Evolutionary conservation across 2,113 vertebrate species (phyloP).

Genomic region (Mirounga angustirostris): DNA sequence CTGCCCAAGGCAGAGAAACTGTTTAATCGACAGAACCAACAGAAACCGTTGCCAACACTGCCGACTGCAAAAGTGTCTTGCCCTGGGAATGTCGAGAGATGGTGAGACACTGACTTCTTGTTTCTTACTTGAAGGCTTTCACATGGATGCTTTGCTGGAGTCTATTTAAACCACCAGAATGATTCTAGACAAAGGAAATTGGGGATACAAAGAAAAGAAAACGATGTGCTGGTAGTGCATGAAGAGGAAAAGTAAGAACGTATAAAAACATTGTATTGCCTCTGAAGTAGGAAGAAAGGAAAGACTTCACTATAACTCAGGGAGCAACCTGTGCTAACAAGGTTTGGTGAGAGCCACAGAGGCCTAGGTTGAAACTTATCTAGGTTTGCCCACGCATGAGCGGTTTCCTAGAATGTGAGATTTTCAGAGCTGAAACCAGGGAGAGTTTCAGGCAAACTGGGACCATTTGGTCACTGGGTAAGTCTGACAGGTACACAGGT

Average conservation of each 20-base stretch:
- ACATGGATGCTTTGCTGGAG: conserved; percentile 62
- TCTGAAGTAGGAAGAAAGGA: not conserved
- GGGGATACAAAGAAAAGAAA: conserved; percentile 1
- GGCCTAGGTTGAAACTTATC: not conserved
- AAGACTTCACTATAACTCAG: not conserved
- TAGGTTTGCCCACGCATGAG: not conserved
- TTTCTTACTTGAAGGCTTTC: conserved; percentile 79
- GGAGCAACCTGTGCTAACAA: not conserved
- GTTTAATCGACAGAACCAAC: conserved; percentile 99
- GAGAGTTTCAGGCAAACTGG: not conserved
- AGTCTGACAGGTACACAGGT: not conserved
- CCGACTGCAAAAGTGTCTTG: conserved; percentile 99
- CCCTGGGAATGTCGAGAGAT: conserved; percentile 99
- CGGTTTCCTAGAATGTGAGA: not conserved
- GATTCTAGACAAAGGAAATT: conserved; percentile 72
- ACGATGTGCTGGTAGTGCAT: not conserved
- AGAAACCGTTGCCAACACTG: conserved; percentile 99
- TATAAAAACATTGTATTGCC: not conserved
- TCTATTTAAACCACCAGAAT: conserved; percentile 64
- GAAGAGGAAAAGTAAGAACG: conserved; percentile 37
- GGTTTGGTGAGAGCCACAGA: not conserved
- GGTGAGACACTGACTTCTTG: conserved; percentile 89
- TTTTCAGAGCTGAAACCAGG: not conserved
- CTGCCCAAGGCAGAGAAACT: conserved; percentile 99
- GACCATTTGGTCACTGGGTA: too few species aligned